These are phyloP conservation scores for Xanthia icteritia DNA, from an alignment of 2,888 invertebrate species.

Conservation along the genomic window DNA sequence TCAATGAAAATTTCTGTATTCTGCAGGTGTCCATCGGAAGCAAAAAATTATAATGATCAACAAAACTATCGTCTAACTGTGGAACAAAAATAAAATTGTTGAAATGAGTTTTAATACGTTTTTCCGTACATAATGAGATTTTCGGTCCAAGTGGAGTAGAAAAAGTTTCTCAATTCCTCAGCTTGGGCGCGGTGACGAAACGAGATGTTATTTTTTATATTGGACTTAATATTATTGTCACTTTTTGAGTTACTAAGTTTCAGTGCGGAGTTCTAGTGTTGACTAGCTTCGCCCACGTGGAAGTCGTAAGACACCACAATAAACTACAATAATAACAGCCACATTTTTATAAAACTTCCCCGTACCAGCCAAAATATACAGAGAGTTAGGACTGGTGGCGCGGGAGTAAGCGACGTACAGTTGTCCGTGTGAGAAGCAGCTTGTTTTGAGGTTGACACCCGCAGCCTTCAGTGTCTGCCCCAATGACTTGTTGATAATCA, in stretches of 20 bases:
- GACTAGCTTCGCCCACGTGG: too few species aligned
- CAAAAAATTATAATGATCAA: slow-evolving; percentile 32
- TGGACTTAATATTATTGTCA: slow-evolving; percentile 11
- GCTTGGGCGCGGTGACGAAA: slow-evolving; percentile 20
- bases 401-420: too few species aligned
- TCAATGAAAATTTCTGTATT: slow-evolving; percentile 59
- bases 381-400: too few species aligned
- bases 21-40: slow-evolving; percentile 14
- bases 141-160: slow-evolving; percentile 37
- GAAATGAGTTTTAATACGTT: slow-evolving; percentile 43
- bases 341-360: too few species aligned
- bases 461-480: too few species aligned
- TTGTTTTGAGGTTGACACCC: too few species aligned
- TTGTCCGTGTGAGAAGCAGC: too few species aligned
- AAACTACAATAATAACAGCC: too few species aligned
- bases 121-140: slow-evolving; percentile 42
- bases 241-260: slow-evolving; percentile 5
- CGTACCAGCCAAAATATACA: too few species aligned
- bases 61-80: slow-evolving; percentile 20
- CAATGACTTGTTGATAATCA: too few species aligned
- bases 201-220: slow-evolving; percentile 40
- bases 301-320: too few species aligned
- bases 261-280: neutral
- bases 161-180: slow-evolving; percentile 59
- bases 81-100: slow-evolving; percentile 9